Conservation (phyloP, 2,888 invertebrate genomes). For the Phaedon cochleariae region DNA sequence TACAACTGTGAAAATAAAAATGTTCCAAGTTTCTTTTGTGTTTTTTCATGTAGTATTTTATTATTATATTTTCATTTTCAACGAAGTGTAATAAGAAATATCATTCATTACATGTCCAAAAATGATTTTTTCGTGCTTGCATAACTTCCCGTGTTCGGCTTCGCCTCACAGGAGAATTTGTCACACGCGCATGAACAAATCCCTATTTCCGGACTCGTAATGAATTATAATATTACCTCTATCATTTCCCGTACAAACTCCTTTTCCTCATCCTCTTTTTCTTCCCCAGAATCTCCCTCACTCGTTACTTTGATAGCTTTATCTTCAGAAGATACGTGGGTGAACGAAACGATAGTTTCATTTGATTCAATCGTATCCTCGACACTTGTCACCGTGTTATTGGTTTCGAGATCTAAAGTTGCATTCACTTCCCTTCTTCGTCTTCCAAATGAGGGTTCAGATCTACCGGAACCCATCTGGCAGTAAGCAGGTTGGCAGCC, state of each 20-base stretch:
- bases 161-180: no score
- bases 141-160: no score
- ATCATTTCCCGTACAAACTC: slow-evolving; percentile 91
- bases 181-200: no score
- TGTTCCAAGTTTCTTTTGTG: no score
- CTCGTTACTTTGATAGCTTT: slow-evolving; percentile 43
- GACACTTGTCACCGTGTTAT: slow-evolving; percentile 43
- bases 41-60: no score
- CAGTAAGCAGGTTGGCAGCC: slow-evolving; percentile 93
- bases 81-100: no score
- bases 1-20: no score
- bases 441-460: slow-evolving; percentile 84
- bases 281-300: slow-evolving; percentile 62
- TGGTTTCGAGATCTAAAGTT: slow-evolving; percentile 46
- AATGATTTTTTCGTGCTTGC: no score
- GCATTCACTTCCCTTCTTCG: slow-evolving; percentile 67
- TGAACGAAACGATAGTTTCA: background rate
- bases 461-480: slow-evolving; percentile 75
- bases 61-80: no score
- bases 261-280: slow-evolving; percentile 65
- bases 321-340: slow-evolving; percentile 6
- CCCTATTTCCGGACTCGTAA: no score
- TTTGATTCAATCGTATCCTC: slow-evolving; percentile 11
- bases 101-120: no score
- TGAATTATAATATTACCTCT: no score